Percentiles rank a stretch among this genome's conserved stretches.
These are phyloP conservation scores for Trichonephila clavata DNA, from an alignment of 1,140 invertebrate genomes.

Conservation along the genomic window DNA sequence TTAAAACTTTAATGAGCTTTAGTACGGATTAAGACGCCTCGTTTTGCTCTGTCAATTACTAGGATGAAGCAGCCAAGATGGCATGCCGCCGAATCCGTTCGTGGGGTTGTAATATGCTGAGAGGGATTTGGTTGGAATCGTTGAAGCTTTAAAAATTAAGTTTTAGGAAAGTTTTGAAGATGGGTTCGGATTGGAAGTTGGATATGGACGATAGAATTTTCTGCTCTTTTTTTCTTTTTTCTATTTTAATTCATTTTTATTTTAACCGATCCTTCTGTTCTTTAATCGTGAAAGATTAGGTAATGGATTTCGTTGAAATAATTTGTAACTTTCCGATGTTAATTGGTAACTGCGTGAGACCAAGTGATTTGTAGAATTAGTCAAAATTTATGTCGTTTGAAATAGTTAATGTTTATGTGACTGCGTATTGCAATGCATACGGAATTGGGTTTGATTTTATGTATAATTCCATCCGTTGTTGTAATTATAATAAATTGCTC, in stretches of 20 bases:
- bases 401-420: not conserved
- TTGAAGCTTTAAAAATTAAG: constrained; percentile 74
- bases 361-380: not conserved
- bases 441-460: too few relatives aligned
- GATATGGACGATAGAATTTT: constrained; percentile 30
- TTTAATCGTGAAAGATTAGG: constrained; percentile 1
- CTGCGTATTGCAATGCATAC: not conserved
- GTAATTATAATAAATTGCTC: too few relatives aligned
- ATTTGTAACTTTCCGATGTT: not conserved
- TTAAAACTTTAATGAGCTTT: constrained; percentile 77
- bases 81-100: not conserved
- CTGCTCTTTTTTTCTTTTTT: not conserved
- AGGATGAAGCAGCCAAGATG: constrained; percentile 72
- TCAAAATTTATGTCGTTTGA: not conserved
- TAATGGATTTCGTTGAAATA: not conserved
- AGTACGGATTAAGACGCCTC: constrained; percentile 59
- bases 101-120: constrained; percentile 57
- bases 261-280: constrained; percentile 2
- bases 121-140: constrained; percentile 58
- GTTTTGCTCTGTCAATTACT: constrained; percentile 70
- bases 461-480: too few relatives aligned
- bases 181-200: not conserved
- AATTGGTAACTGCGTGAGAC: not conserved
- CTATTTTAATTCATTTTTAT: constrained; percentile 14
- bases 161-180: constrained; percentile 53